A percentile compares a stretch with the other conserved stretches of the same genome.
Evolutionary conservation across 2,113 vertebrate genomes (phyloP).

Genomic region (Bubo scandiacus): DNA sequence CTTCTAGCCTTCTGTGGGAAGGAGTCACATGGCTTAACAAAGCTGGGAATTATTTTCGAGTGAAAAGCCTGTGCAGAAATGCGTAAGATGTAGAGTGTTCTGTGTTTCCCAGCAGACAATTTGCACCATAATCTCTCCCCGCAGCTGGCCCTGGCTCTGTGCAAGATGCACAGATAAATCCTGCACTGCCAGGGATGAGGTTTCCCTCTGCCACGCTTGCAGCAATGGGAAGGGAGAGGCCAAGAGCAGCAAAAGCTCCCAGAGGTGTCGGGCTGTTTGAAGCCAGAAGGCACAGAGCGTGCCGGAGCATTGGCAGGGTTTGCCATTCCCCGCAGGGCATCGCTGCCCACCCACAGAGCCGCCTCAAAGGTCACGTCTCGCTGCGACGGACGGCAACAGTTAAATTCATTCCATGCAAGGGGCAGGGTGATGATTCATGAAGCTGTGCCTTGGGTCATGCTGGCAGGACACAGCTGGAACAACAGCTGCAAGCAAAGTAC

Average conservation of each 20-base stretch:
- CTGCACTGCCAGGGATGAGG: not conserved
- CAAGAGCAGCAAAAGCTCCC: not conserved
- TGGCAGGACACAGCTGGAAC: slow-evolving; percentile 1
- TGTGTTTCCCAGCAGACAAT: not conserved
- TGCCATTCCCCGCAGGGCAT: not conserved
- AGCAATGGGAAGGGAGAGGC: not conserved
- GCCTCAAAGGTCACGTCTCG: not conserved
- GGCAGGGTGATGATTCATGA: not conserved
- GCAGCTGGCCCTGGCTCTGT: not conserved
- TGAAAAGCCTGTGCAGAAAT: not conserved
- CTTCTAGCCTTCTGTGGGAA: not conserved
- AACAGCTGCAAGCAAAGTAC: not conserved
- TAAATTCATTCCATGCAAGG: not conserved
- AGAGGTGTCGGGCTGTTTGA: not conserved
- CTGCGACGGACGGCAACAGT: not conserved
- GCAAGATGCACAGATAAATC: not conserved
- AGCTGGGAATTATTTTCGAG: not conserved
- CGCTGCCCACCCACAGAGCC: not conserved
- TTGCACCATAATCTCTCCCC: not conserved
- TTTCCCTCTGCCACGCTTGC: not conserved
- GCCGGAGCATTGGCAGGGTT: not conserved
- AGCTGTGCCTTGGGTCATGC: not conserved
- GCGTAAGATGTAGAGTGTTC: not conserved
- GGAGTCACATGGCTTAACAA: not conserved
- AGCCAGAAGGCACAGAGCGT: not conserved